These are phyloP conservation scores for Aphrophora alni DNA, from an alignment of 2,888 invertebrate species.

Conservation along the genomic window DNA sequence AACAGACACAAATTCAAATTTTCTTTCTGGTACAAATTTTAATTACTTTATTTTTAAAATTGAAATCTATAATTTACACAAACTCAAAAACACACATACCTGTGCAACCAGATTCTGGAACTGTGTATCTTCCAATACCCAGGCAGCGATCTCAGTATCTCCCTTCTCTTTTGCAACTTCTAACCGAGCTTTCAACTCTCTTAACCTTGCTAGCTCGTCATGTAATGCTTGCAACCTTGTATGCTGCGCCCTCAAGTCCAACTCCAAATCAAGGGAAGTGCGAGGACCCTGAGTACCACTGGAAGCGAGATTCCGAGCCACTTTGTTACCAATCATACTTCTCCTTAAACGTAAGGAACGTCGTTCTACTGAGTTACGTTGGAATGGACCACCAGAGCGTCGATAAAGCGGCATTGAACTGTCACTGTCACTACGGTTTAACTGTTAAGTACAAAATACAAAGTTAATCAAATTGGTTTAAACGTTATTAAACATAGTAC, in stretches of 20 bases:
- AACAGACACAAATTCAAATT: too few relatives aligned
- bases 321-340: slow-evolving; percentile 28
- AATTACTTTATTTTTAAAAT: too few relatives aligned
- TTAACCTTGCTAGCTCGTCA: slow-evolving; percentile 81
- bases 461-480: slow-evolving; percentile 23
- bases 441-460: slow-evolving; percentile 59
- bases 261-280: slow-evolving; percentile 89
- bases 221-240: slow-evolving; percentile 81
- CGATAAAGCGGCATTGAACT: slow-evolving; percentile 92
- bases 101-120: slow-evolving; percentile 74
- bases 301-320: slow-evolving; percentile 26
- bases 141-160: slow-evolving; percentile 81
- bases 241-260: slow-evolving; percentile 93
- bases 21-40: too few relatives aligned
- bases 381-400: slow-evolving; percentile 75
- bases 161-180: slow-evolving; percentile 86
- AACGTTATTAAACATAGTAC: background rate
- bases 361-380: slow-evolving; percentile 87
- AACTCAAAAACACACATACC: too few relatives aligned
- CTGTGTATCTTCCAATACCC: slow-evolving; percentile 87
- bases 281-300: slow-evolving; percentile 58
- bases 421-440: slow-evolving; percentile 96
- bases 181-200: slow-evolving; percentile 76
- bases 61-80: too few relatives aligned
- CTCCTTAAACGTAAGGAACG: slow-evolving; percentile 84